Base-by-base conservation (phyloP, 2,113 vertebrate species). In the Sporophila hypoxantha region DNA sequence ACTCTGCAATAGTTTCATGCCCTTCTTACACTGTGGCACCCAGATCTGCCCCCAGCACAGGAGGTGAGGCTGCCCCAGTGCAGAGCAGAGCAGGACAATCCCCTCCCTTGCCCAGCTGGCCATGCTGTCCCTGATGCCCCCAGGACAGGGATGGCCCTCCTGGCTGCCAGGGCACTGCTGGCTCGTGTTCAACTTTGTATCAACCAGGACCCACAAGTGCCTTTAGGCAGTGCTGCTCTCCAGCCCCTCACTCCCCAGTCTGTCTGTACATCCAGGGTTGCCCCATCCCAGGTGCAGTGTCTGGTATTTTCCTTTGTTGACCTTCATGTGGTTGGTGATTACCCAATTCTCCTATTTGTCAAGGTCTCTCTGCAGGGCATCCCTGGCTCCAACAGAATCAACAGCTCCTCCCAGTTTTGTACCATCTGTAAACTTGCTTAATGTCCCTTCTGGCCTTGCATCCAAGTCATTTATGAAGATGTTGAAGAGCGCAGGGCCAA, bases 141-240 rank as follows among this genome's bases (percentile, higher is more conserved):
- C 56, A 46, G 73, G 56, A 41, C 47, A 77, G 2, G 6, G 3
- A 0, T 36, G 70, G 3, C 32, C 12, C 44, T 76, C 50, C 66
- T 56, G 65, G 20, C 65, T 62, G 39, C 49, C 74, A 56, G 66
- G 25, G 41, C 49, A 22, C 49, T 78, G 42, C 66, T 86, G 41
- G 11, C 9, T 41, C 11, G 1, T 2, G 12, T 18, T 14, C 30
- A 26, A 2, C 41, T 29, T 18, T 1, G 1, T 6, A 10, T 15
- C 0, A 1, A 2, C 50, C 57, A 64, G 36, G 26, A 64, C 4
- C 5, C 34, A 2, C 18, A n/a, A 1, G 36, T 19, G 2, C 12
- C 22, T 70, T 85, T 70, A 1, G 0, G 0, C 1, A 3, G 17
- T 2, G 0, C 32, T 78, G 36, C 14, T 71, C 3, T 78, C 29